A percentile compares a stretch with the other conserved stretches of the same genome.
phyloP scores from a whole-genome alignment of 2,797 vertebrate genomes.

The Esox masquinongy region DNA sequence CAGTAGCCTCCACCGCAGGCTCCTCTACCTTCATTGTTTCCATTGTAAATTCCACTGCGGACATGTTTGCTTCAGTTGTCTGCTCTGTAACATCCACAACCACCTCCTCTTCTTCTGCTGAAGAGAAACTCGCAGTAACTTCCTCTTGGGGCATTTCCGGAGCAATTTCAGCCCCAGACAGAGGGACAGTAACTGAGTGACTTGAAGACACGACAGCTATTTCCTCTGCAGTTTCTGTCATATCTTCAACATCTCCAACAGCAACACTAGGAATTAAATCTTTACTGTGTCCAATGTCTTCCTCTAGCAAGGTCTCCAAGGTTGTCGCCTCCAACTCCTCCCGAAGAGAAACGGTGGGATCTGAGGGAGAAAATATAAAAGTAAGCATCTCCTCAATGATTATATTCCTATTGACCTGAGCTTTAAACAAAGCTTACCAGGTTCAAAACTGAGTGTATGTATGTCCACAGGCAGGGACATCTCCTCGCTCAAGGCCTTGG shows the following conservation, averaged over 20 bases:
- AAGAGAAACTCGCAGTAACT: constrained; percentile 25
- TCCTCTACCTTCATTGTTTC: constrained; percentile 14
- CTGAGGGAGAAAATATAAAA: constrained; percentile 39
- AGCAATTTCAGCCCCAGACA: constrained; percentile 30
- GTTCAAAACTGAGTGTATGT: constrained; percentile 79
- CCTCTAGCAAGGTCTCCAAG: background rate
- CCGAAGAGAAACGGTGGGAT: constrained; percentile 54
- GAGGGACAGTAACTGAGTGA: constrained; percentile 26
- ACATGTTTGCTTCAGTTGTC: background rate
- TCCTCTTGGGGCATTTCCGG: background rate
- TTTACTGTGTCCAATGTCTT: constrained; percentile 7
- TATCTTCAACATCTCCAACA: constrained; percentile 36
- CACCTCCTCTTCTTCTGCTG: constrained; percentile 37
- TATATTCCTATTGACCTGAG: background rate
- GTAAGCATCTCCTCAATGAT: constrained; percentile 3
- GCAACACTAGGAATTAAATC: constrained; percentile 51
- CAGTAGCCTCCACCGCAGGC: constrained; percentile 1
- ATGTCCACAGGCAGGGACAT: constrained; percentile 80
- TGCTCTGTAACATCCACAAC: constrained; percentile 25
- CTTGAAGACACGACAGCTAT: constrained; percentile 55
- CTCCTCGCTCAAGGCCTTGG: constrained; percentile 82
- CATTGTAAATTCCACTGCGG: constrained; percentile 13
- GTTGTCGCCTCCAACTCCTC: constrained; percentile 40
- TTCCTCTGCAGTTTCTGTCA: constrained; percentile 39
- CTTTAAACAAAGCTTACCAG: constrained; percentile 54